Evolutionary conservation across 1,140 invertebrate genomes (phyloP), one percentile per base, ranked within the genome.

Genomic region (Ceratina calcarata): DNA sequence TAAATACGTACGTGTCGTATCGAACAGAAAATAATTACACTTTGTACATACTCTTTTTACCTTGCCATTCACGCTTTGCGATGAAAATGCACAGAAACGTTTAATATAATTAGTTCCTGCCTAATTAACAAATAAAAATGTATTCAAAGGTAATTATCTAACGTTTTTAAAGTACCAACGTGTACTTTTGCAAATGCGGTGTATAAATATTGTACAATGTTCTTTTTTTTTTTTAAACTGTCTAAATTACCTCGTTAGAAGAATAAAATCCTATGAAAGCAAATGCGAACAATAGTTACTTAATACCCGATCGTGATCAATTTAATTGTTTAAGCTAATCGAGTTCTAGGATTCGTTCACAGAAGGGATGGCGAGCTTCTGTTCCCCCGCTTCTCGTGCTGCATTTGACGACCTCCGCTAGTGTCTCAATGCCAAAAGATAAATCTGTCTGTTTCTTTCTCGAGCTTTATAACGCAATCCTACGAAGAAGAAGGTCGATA

Each of bases 21-120:
- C 13, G 64, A 78, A 78, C 45, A 55, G 0, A 78, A 78, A 62
- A 37, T 78, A 78, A 78, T 78, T 78, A 78, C 76, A 78, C 60
- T 78, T 78, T 78, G 69, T 78, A 78, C 76, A 78, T 37, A 18
- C 20, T 70, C 6, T 57, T 72, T 64, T 4, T 57, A 1, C n/a
- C 55, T 57, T 57, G 3, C n/a, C 13, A 57, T 65, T 55, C 57
- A 64, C 27, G 37, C 37, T 10, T 45, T 6, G 37, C 37, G 37
- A 45, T 45, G 66, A 75, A 53, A 71, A 70, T 60, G 57, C 57
- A 32, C n/a, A n/a, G 69, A 75, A 80, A n/a, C 73, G 10, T 45
- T 45, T 6, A 45, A 45, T 10, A 45, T 45, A 45, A 45, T 45
- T 45, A 45, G 37, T 45, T 45, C 37, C 10, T 45, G 37, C 37